phyloP scores from a whole-genome alignment of 1,140 invertebrate species.

The Drosophila suzukii region DNA sequence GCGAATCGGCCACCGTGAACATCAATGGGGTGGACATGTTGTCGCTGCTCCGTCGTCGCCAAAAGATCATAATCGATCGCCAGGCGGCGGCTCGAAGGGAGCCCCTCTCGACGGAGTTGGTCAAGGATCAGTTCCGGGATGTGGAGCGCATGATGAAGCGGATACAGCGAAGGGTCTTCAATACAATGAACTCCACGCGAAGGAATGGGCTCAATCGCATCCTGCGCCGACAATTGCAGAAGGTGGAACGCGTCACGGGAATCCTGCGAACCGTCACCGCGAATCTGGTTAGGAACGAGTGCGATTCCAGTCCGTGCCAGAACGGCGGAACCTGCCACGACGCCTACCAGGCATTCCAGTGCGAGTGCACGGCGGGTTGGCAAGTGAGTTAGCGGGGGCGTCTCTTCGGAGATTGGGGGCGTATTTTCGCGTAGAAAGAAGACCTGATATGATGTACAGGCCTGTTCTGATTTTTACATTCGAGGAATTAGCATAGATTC shows the following conservation, averaged over 20 bases:
- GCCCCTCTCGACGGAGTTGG: slow-evolving; percentile 34
- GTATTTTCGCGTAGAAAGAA: slow-evolving; percentile 19
- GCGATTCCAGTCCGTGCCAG: slow-evolving; percentile 90
- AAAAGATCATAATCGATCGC: slow-evolving; percentile 10
- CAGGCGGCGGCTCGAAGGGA: slow-evolving; percentile 21
- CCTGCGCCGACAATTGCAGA: slow-evolving; percentile 45
- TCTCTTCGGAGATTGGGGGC: slow-evolving; percentile 48
- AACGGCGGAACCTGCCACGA: slow-evolving; percentile 94
- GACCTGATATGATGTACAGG: background rate
- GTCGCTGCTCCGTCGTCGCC: slow-evolving; percentile 30
- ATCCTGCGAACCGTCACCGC: slow-evolving; percentile 15
- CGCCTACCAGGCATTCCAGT: slow-evolving; percentile 89
- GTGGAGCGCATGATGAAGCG: slow-evolving; percentile 39
- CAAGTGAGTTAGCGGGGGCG: slow-evolving; percentile 87
- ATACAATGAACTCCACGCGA: slow-evolving; percentile 32
- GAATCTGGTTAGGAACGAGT: slow-evolving; percentile 86
- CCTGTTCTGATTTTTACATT: too few species aligned
- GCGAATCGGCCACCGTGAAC: slow-evolving; percentile 53
- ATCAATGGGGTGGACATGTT: slow-evolving; percentile 65
- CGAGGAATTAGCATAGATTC: too few species aligned
- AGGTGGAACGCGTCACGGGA: slow-evolving; percentile 19
- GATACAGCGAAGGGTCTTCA: slow-evolving; percentile 26
- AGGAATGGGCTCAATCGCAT: slow-evolving; percentile 9
- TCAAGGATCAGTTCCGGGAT: slow-evolving; percentile 45
- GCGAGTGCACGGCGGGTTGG: slow-evolving; percentile 91